These are phyloP conservation scores for Mohoua ochrocephala DNA, from an alignment of 2,113 vertebrate genomes.

Conservation along the genomic window DNA sequence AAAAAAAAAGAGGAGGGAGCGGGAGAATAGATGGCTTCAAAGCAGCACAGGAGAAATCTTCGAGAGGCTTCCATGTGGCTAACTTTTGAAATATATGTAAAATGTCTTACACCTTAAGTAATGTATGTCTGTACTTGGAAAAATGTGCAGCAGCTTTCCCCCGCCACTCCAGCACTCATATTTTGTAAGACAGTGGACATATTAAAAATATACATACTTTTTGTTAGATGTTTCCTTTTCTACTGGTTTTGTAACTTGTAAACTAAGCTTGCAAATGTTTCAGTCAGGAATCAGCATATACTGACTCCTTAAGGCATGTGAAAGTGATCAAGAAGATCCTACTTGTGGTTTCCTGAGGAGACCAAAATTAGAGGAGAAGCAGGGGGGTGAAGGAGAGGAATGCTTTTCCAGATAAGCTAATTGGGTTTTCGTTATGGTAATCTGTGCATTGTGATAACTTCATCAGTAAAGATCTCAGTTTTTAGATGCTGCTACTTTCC, in stretches of 20 bases:
- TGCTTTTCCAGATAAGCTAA: not conserved
- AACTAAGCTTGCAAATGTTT: not conserved
- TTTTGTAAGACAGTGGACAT: not conserved
- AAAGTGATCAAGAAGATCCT: not conserved
- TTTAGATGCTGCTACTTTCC: not conserved
- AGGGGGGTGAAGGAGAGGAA: not conserved
- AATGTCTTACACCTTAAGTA: not conserved
- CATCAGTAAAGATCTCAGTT: not conserved
- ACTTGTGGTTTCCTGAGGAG: not conserved
- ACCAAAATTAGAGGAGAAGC: not conserved
- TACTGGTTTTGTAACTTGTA: not conserved
- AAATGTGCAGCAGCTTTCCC: not conserved
- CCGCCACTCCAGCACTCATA: fast-evolving
- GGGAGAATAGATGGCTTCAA: not conserved
- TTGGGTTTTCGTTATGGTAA: not conserved
- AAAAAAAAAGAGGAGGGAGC: not conserved
- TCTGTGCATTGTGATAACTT: not conserved
- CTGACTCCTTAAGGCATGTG: not conserved
- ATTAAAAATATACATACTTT: not conserved
- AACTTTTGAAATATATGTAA: not conserved
- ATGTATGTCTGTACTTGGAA: not conserved
- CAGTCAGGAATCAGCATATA: fast-evolving
- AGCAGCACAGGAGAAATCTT: not conserved
- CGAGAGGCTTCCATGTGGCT: not conserved
- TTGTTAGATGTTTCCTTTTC: not conserved